Evolutionary conservation across 2,888 invertebrate species (phyloP).

Genomic region (Mylabris sibirica): DNA sequence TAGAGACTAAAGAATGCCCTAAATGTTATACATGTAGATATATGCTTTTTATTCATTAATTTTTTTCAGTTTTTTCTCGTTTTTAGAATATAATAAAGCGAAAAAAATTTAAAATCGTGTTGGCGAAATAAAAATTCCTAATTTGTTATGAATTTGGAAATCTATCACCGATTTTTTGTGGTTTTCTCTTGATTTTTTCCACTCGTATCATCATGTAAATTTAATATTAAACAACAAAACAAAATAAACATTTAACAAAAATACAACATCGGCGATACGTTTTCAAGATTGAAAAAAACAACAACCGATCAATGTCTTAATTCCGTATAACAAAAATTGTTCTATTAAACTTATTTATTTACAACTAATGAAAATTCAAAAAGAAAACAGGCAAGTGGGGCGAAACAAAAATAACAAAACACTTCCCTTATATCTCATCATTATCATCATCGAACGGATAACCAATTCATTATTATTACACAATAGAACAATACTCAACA

Average conservation of each 20-base stretch:
- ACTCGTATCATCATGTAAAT: conserved; percentile 26
- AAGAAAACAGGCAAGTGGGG: background rate
- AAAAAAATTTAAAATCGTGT: no score
- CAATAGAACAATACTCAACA: conserved; percentile 11
- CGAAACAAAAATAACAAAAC: background rate
- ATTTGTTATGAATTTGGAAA: no score
- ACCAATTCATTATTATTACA: background rate
- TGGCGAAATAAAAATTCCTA: no score
- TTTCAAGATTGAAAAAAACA: background rate
- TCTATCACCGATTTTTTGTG: conserved; percentile 27
- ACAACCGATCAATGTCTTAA: conserved; percentile 11
- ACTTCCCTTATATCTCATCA: background rate
- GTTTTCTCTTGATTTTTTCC: conserved; percentile 27
- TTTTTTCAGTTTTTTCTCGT: background rate
- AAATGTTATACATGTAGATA: conserved; percentile 36
- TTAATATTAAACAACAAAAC: conserved; percentile 33
- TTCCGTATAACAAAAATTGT: conserved; percentile 17
- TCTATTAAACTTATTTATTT: conserved; percentile 9
- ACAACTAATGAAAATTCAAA: background rate
- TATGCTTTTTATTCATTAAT: conserved; percentile 14
- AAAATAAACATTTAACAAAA: conserved; percentile 16
- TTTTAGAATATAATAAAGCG: conserved; percentile 30
- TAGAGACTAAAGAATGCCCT: conserved; percentile 49
- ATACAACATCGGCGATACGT: conserved; percentile 19
- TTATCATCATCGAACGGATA: background rate